Evolutionary conservation across 2,888 invertebrate species (phyloP), one percentile per base, ranked within the genome.

Genomic region (Azorinus chamasolen): DNA sequence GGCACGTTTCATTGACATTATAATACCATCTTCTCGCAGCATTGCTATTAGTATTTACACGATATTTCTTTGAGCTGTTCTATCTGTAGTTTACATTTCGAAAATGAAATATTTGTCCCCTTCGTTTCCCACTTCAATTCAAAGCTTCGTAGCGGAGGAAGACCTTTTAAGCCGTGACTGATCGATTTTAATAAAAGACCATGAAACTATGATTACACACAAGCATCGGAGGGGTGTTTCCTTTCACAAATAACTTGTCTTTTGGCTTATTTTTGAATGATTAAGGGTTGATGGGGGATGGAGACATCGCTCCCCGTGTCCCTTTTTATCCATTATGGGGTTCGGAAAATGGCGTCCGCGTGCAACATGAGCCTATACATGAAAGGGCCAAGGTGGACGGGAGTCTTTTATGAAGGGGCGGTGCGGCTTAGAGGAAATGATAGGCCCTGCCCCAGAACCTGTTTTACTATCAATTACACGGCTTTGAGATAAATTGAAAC

Each of bases 1-100:
- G 76, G 73, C 80, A 80, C 80, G 80, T 76, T 73, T 71, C 63
- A 73, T 65, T 65, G 80, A 64, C 73, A 76, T 73, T 53, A 78
- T 69, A 69, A 72, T 69, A 72, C 68, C 25, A 59, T 58, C 24
- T 48, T 63, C 37, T 59, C 68, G 45, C 46, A 57, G 51, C 59
- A 64, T 61, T 27, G 43, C 64, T 78, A 73, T 73, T 73, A 73
- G 73, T 78, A 78, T 78, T 69, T 65, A 73, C 64, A 61, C 69
- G 69, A 57, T 64, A 50, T 73, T 73, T 73, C 63, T 78, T 69
- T 58, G 74, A 57, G 41, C 27, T 54, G 58, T 69, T 63, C 75
- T 54, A 64, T 32, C 5, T 32, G 4, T 32, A 32, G 32, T 32
- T 32, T 32, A 32, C 32, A 32, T 32, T 32, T 32, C 32, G 32